Evolutionary conservation across 2,888 invertebrate species (phyloP).

Genomic region (Seira musarum): DNA sequence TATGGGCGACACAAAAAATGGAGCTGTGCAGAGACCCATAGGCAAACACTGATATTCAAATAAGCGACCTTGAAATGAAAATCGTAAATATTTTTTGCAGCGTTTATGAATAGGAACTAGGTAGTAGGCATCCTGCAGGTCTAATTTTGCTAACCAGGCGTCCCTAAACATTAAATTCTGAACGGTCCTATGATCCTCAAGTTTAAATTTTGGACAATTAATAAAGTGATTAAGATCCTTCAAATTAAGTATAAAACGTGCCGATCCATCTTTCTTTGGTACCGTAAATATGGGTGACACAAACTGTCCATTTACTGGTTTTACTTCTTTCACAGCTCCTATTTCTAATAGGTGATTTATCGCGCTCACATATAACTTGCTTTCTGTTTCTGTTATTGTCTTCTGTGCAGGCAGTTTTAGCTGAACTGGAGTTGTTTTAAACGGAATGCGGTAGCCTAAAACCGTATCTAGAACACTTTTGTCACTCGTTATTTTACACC

Average conservation of each 20-base stretch:
- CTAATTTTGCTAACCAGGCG: background rate
- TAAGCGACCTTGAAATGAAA: background rate
- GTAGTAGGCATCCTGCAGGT: background rate
- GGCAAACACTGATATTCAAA: no score
- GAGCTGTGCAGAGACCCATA: no score
- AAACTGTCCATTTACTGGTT: no score
- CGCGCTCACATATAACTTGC: background rate
- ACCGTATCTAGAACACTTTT: conserved; percentile 10
- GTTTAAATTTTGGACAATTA: background rate
- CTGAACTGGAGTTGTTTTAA: conserved; percentile 3
- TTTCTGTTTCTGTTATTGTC: background rate
- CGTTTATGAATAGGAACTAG: background rate
- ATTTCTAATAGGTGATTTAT: no score
- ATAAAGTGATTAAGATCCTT: no score
- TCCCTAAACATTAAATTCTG: background rate
- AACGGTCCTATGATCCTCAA: background rate
- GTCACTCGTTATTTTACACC: background rate
- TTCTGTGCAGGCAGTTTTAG: background rate
- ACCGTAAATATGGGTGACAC: no score
- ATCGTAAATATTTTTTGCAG: background rate
- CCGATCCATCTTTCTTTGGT: no score
- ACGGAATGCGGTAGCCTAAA: conserved; percentile 23
- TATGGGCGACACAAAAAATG: conserved; percentile 40
- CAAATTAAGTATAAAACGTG: no score
- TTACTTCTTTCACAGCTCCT: no score